phyloP scores from a whole-genome alignment of 2,888 invertebrate species.

The Agriopis leucophaearia region DNA sequence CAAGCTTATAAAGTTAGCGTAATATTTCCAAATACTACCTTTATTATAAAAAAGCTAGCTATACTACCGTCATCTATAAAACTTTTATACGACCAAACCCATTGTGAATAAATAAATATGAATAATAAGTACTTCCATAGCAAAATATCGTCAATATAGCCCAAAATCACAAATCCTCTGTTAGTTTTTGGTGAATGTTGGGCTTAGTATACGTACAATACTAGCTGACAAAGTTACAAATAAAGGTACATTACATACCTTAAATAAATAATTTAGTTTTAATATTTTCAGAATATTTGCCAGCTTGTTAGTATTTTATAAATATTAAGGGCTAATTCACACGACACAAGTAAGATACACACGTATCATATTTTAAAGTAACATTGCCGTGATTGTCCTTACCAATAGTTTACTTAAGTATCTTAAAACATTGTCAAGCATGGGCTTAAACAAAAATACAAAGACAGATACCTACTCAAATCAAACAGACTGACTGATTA shows the following conservation, averaged over 20 bases:
- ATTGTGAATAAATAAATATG: not conserved
- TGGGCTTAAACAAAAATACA: not conserved
- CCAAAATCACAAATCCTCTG: constrained; percentile 9
- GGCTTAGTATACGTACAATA: constrained; percentile 7
- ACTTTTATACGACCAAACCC: no score
- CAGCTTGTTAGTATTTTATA: constrained; percentile 38
- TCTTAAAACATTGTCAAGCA: not conserved
- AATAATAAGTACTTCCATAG: constrained; percentile 55
- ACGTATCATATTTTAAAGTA: constrained; percentile 1
- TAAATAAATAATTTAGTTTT: not conserved
- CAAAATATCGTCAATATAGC: constrained; percentile 49
- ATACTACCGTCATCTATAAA: no score
- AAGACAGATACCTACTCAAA: not conserved
- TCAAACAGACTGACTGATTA: not conserved
- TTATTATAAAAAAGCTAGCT: no score
- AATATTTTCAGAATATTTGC: not conserved
- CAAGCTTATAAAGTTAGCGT: no score
- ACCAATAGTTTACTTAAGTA: not conserved
- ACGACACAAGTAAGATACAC: constrained; percentile 20
- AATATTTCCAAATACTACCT: no score
- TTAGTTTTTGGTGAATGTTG: constrained; percentile 8
- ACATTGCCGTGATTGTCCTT: not conserved
- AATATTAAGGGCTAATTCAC: constrained; percentile 46
- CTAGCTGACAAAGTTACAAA: not conserved
- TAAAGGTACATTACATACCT: not conserved